Evolutionary conservation across 1,140 invertebrate species (phyloP).

Genomic region (Lethrus apterus): DNA sequence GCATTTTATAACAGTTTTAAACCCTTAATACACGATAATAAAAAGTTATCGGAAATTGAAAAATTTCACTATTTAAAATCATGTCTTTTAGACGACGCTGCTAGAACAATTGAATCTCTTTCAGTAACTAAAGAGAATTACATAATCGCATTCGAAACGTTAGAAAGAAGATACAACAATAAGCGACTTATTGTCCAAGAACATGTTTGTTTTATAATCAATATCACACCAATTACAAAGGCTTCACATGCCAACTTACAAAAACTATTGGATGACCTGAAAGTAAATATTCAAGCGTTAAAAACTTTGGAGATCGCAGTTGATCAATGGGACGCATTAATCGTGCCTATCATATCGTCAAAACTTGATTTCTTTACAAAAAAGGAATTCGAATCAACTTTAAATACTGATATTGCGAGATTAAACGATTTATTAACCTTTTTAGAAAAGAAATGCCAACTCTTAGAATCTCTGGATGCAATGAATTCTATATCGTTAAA

Average conservation of each 20-base stretch:
- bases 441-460: not conserved
- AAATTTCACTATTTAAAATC: conserved; percentile 16
- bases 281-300: not conserved
- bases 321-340: not conserved
- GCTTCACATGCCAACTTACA: not conserved
- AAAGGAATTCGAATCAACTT: not conserved
- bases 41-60: conserved; percentile 3
- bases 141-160: not conserved
- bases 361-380: not conserved
- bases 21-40: conserved; percentile 4
- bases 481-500: too few relatives aligned
- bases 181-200: not conserved
- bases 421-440: not conserved
- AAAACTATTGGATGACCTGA: not conserved
- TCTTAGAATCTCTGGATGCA: not conserved
- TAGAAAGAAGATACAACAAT: conserved; percentile 1
- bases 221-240: not conserved
- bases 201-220: not conserved
- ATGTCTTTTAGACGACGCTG: conserved; percentile 8
- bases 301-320: not conserved
- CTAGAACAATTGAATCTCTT: conserved; percentile 1
- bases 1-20: conserved; percentile 8
- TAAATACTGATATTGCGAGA: not conserved
- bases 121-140: conserved; percentile 1
- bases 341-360: not conserved